phyloP scores from a whole-genome alignment of 2,888 invertebrate genomes.

The Latheticus oryzae region DNA sequence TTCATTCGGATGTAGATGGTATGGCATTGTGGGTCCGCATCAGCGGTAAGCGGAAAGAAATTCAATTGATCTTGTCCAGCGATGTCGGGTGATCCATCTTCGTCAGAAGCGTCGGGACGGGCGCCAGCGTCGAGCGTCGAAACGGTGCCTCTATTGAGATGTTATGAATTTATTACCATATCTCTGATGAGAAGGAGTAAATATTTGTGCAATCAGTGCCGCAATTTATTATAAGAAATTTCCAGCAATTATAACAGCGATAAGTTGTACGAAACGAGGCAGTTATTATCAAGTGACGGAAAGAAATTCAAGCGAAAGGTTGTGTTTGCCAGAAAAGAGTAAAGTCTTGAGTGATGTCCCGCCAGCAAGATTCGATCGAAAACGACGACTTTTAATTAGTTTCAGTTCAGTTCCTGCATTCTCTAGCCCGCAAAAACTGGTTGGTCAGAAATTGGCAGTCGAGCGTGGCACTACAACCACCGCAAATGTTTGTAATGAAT shows the following conservation, averaged over 20 bases:
- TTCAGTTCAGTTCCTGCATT: constrained; percentile 64
- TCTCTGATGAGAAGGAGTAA: constrained; percentile 51
- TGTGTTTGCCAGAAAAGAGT: constrained; percentile 44
- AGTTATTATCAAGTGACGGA: constrained; percentile 34
- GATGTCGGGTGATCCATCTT: constrained; percentile 68
- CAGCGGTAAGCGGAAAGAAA: constrained; percentile 67
- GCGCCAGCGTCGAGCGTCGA: constrained; percentile 57
- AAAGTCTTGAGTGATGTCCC: constrained; percentile 59
- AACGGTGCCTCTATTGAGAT: constrained; percentile 61
- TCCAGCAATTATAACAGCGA: constrained; percentile 10
- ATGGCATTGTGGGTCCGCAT: constrained; percentile 50
- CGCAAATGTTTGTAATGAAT: constrained; percentile 60
- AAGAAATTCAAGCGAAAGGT: constrained; percentile 38
- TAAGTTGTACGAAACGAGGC: constrained; percentile 22
- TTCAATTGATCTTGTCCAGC: constrained; percentile 71
- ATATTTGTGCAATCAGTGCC: constrained; percentile 46
- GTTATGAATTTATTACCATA: constrained; percentile 62
- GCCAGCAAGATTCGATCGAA: constrained; percentile 61
- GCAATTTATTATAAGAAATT: constrained; percentile 6
- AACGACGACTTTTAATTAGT: constrained; percentile 65
- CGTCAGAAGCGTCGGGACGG: constrained; percentile 64
- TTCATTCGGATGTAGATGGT: constrained; percentile 48
- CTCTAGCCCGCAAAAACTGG: constrained; percentile 55
- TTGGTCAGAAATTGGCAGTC: constrained; percentile 61
- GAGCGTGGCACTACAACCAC: constrained; percentile 58